phyloP scores from a whole-genome alignment of 2,888 invertebrate species.

The Drosophila nigricruria region DNA sequence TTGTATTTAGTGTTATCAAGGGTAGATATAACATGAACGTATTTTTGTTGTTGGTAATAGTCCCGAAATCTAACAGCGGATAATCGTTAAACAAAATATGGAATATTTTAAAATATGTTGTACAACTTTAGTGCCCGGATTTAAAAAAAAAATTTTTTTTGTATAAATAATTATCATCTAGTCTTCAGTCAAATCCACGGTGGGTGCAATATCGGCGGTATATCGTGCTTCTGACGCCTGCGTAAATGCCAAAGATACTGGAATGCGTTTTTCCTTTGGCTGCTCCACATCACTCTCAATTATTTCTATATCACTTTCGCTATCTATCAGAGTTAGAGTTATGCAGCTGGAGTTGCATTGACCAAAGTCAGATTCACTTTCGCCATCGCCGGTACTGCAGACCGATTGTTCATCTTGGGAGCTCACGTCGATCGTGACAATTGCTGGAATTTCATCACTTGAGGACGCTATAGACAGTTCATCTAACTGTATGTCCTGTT shows the following conservation, averaged over 20 bases:
- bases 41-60: too few relatives aligned
- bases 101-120: slow-evolving; percentile 18
- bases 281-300: slow-evolving; percentile 29
- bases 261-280: background rate
- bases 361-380: background rate
- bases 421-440: slow-evolving; percentile 70
- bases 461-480: slow-evolving; percentile 44
- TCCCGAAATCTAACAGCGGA: too few relatives aligned
- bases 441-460: slow-evolving; percentile 37
- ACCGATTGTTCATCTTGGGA: slow-evolving; percentile 47
- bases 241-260: background rate
- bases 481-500: background rate
- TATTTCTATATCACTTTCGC: slow-evolving; percentile 44
- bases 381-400: slow-evolving; percentile 17
- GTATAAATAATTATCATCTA: slow-evolving; percentile 25
- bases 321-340: slow-evolving; percentile 41
- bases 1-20: background rate
- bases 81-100: too few relatives aligned
- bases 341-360: slow-evolving; percentile 40
- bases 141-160: background rate
- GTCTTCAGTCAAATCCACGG: slow-evolving; percentile 70
- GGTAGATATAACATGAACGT: too few relatives aligned
- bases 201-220: slow-evolving; percentile 4
- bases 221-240: background rate
- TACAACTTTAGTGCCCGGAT: slow-evolving; percentile 10